Conservation (phyloP, 2,888 invertebrate genomes). For the Harpagoxenus sublaevis region DNA sequence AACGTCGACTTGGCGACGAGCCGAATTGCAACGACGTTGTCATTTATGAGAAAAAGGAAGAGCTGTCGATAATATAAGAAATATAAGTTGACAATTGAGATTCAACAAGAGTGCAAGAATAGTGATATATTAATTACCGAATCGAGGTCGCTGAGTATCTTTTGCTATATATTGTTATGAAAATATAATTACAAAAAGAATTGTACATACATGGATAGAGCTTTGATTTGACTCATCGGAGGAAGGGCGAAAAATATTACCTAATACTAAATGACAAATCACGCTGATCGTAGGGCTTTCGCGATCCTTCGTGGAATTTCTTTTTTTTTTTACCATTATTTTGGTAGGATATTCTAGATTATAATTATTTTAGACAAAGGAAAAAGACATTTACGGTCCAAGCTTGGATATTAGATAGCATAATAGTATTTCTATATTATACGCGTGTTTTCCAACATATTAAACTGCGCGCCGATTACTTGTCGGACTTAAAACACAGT, state of each 20-base stretch:
- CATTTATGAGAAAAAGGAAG: not conserved
- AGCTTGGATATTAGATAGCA: too few species aligned
- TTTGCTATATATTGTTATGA: conserved; percentile 43
- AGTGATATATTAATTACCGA: conserved; percentile 44
- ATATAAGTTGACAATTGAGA: conserved; percentile 29
- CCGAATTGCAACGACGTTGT: conserved; percentile 33
- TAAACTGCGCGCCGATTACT: too few species aligned
- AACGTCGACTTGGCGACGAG: conserved; percentile 13
- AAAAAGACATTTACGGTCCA: too few species aligned
- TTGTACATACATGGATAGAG: conserved; percentile 23
- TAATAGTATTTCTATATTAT: too few species aligned
- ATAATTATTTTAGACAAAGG: conserved; percentile 3
- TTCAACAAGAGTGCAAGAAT: conserved; percentile 51
- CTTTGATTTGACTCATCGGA: conserved; percentile 4
- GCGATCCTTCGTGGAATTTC: not conserved
- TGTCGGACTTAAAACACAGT: too few species aligned
- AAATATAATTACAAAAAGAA: conserved; percentile 15
- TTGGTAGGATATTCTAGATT: conserved; percentile 3
- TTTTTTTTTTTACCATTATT: conserved; percentile 11
- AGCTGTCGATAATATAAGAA: not conserved
- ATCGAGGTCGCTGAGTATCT: conserved; percentile 27
- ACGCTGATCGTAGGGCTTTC: conserved; percentile 19
- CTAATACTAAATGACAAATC: conserved; percentile 43
- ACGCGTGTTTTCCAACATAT: too few species aligned
- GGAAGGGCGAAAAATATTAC: not conserved